Evolutionary conservation across 2,113 vertebrate genomes (phyloP).

Genomic region (Anthoscopus minutus): DNA sequence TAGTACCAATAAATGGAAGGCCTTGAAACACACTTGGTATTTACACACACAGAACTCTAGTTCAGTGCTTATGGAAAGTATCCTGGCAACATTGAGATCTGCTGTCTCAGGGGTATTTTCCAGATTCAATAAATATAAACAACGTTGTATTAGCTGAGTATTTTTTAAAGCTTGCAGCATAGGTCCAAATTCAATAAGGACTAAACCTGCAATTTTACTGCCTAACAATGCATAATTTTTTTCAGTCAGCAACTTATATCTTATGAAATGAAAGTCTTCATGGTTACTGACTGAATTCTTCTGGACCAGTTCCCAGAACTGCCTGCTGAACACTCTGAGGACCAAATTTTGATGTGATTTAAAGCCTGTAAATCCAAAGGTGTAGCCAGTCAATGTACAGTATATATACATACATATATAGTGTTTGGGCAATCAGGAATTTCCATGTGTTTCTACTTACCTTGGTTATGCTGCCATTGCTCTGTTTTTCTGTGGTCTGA

Average conservation of each 20-base stretch:
- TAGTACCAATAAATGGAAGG: not conserved
- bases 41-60: not conserved
- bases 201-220: not conserved
- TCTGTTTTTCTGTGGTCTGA: not conserved
- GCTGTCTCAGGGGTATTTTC: not conserved
- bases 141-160: not conserved
- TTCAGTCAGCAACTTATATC: not conserved
- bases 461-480: not conserved
- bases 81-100: not conserved
- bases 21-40: not conserved
- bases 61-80: not conserved
- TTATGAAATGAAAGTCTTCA: not conserved
- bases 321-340: not conserved
- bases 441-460: conserved; percentile 39
- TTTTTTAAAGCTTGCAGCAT: not conserved
- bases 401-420: not conserved
- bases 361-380: conserved; percentile 12
- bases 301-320: not conserved
- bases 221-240: not conserved
- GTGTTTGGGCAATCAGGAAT: not conserved
- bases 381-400: not conserved
- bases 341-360: not conserved
- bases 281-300: not conserved
- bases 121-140: not conserved
- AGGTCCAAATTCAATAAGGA: not conserved